These are phyloP conservation scores for Bradypus variegatus DNA, from an alignment of 2,797 vertebrate genomes.

Conservation along the genomic window DNA sequence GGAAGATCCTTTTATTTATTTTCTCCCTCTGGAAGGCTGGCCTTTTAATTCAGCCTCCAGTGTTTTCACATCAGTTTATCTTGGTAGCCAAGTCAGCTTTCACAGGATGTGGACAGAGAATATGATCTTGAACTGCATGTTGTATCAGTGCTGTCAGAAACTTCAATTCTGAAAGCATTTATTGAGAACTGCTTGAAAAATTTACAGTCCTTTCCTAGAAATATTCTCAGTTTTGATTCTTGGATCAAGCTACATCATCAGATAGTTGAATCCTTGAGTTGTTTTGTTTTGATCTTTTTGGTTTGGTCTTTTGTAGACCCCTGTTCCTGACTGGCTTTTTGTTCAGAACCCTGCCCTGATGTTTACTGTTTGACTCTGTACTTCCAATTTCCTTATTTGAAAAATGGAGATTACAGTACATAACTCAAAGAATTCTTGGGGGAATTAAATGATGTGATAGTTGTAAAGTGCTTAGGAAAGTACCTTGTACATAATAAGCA, in stretches of 20 bases:
- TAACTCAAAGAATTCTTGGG: neutral
- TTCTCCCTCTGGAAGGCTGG: neutral
- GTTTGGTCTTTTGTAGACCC: neutral
- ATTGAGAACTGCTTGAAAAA: neutral
- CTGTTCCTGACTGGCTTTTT: neutral
- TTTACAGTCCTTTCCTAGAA: neutral
- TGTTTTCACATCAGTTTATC: constrained; percentile 5
- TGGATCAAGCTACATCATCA: neutral
- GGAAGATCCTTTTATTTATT: neutral
- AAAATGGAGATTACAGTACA: neutral
- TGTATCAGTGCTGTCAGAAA: neutral
- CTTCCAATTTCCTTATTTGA: neutral
- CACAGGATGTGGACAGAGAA: neutral
- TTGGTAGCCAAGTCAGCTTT: neutral
- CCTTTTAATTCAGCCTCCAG: neutral
- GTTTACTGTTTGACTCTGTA: neutral
- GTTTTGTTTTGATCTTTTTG: neutral
- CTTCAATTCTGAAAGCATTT: constrained; percentile 9
- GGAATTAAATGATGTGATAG: neutral
- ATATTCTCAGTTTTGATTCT: neutral
- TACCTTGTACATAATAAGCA: neutral
- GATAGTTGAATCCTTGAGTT: neutral
- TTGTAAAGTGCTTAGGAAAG: neutral
- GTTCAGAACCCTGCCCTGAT: neutral
- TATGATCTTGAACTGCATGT: neutral